Percentiles rank a stretch among this genome's conserved stretches.
Conservation (phyloP, 2,797 vertebrate genomes). For the Eutrigla gurnardus region DNA sequence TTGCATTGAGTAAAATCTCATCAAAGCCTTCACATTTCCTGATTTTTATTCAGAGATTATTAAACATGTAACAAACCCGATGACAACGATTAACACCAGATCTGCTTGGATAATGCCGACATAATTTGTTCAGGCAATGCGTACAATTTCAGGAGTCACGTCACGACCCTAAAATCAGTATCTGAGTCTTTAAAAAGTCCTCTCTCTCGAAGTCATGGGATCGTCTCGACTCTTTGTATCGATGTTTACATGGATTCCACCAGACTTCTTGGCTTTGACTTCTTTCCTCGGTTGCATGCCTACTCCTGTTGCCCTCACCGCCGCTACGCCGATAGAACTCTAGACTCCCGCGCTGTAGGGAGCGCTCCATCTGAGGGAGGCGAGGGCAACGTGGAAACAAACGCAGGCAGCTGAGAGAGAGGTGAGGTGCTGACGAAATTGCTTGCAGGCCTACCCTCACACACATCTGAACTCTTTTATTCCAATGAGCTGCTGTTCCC, state of each 20-base stretch:
- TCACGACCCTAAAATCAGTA: no score
- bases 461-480: conserved; percentile 44
- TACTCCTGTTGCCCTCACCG: conserved; percentile 6
- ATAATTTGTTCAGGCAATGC: neutral
- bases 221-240: conserved; percentile 5
- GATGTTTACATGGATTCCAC: conserved; percentile 11
- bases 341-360: conserved; percentile 16
- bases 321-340: conserved; percentile 13
- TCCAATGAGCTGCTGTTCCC: conserved; percentile 43
- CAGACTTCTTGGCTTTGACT: neutral
- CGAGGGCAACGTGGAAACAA: conserved; percentile 38
- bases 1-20: neutral
- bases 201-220: neutral
- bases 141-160: no score
- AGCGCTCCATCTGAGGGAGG: conserved; percentile 17
- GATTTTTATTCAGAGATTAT: neutral
- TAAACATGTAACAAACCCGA: neutral
- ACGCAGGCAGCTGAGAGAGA: conserved; percentile 45
- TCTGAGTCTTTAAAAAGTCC: neutral
- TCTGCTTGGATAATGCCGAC: neutral
- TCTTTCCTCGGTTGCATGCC: neutral
- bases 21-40: neutral
- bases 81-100: neutral
- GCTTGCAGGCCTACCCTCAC: conserved; percentile 33
- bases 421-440: conserved; percentile 49